Evolutionary conservation across 2,888 invertebrate genomes (phyloP), one percentile per base, ranked within the genome.

Genomic region (Pristionchus fissidentatus): DNA sequence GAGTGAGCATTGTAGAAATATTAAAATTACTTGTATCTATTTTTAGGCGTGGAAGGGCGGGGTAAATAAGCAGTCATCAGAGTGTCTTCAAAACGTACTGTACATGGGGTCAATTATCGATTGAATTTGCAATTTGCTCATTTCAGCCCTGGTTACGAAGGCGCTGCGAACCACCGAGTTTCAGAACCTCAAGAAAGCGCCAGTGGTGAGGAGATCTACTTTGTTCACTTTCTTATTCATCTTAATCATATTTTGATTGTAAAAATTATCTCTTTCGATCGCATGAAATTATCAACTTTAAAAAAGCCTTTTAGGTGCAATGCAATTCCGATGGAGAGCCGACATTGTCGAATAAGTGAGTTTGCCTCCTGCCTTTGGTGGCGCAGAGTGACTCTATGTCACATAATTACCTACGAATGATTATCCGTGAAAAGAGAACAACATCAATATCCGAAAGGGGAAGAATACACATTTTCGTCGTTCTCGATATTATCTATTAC

Each of bases 111-210:
- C n/a, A n/a, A n/a, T n/a, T n/a, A n/a, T n/a, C 49, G 49, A 49
- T 15, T 19, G 29, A 41, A 75, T 26, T 5, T 10, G 7, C 26
- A 57, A 52, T 62, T 15, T 35, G 32, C 15, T 77, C 15, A 15
- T 55, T 81, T n/a, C 60, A 81, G 80, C 80, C 10, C 62, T 81
- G 7, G 80, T 81, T 1, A 46, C 80, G 5, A 81, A 81, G 22
- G 80, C 80, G 3, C n/a, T 81, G 19, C 26, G 46, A 8, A 57
- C 80, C 10, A 81, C 60, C 22, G 80, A 60, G 32, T 35, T 81
- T 26, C 32, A 81, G 10, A 60, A 52, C 22, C 35, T 81, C 41
- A 62, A 60, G 46, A 62, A 49, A 41, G 80, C 79, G 22, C 79
- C 79, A 3, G 57, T 79, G 55, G 79, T 79, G 15, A 49, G 52